Base-by-base conservation (phyloP, 2,888 invertebrate species). In the Erebia palarica region DNA sequence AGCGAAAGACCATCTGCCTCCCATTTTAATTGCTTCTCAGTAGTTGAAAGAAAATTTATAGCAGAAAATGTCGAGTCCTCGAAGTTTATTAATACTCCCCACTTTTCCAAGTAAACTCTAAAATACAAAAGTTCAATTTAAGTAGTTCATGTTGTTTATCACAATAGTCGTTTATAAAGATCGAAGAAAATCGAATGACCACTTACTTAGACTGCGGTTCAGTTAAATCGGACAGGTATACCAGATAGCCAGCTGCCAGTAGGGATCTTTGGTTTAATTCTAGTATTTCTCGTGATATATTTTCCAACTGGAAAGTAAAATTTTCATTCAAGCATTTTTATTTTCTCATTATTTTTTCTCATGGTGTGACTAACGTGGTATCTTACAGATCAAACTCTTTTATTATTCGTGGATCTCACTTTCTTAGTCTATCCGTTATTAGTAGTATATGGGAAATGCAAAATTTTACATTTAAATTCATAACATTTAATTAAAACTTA, bases 1-100 rank as follows among this genome's bases (percentile, higher is more conserved):
- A 96, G 95, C 0, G 98, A 96, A 8, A 98, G 90, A 0, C 98
- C 98, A 82, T 97, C 96, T 0, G 96, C 95, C 82, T 97, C 96
- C 98, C 98, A 98, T 76, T 96, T 95, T 65, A 98, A 87, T 80
- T 96, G 96, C 79, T 97, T 97, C 75, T 93, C 93, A 16, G 89
- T 81, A 0, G 85, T 80, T 0, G 88, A 84, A 53, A 93, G 78
- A 76, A 92, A 92, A 77, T 91, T 90, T 42, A 90, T 86, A 1
- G 91, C 83, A 7, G 91, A 90, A 76, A 93, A 93, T 0, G 85
- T 78, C 0, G 81, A 51, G 64, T 88, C 88, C 4, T 86, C 84
- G 65, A 89, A 90, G 21, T 88, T 94, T 81, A 89, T 90, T 75
- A 88, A 85, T 73, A 91, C 83, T 85, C 84, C 91, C 95, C 84